Evolutionary conservation across 1,140 invertebrate genomes (phyloP).

Genomic region (Drosophila malerkotliana): DNA sequence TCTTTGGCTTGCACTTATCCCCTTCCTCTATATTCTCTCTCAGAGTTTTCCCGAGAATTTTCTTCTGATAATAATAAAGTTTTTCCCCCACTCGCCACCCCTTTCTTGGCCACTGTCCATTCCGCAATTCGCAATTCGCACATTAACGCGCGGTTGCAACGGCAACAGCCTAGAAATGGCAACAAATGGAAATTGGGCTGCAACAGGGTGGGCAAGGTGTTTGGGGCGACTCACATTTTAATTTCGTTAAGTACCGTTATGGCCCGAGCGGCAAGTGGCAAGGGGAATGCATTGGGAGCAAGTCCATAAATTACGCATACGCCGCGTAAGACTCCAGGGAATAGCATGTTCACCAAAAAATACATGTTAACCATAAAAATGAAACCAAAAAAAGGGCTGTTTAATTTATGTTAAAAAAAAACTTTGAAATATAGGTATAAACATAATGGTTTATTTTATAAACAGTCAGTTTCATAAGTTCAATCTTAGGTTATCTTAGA

Average conservation of each 20-base stretch:
- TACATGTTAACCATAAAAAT: neutral
- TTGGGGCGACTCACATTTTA: constrained; percentile 39
- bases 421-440: no score
- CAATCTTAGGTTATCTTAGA: no score
- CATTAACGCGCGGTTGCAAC: constrained; percentile 36
- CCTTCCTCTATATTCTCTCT: neutral
- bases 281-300: constrained; percentile 33
- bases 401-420: neutral
- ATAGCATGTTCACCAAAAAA: constrained; percentile 25
- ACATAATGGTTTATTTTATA: no score
- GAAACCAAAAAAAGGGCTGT: neutral
- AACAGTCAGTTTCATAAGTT: no score
- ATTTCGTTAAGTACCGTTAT: constrained; percentile 60
- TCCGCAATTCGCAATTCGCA: constrained; percentile 15
- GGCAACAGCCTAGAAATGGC: neutral
- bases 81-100: constrained; percentile 1
- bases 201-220: neutral
- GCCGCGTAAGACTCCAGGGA: constrained; percentile 13
- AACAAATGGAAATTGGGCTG: neutral
- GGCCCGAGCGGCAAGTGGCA: constrained; percentile 4
- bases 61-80: constrained; percentile 44
- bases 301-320: constrained; percentile 56
- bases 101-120: constrained; percentile 10
- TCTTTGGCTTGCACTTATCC: constrained; percentile 9
- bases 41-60: constrained; percentile 33